Evolutionary conservation across 2,797 vertebrate species (phyloP), one percentile per base, ranked within the genome.

Genomic region (Sebastes nivosus): DNA sequence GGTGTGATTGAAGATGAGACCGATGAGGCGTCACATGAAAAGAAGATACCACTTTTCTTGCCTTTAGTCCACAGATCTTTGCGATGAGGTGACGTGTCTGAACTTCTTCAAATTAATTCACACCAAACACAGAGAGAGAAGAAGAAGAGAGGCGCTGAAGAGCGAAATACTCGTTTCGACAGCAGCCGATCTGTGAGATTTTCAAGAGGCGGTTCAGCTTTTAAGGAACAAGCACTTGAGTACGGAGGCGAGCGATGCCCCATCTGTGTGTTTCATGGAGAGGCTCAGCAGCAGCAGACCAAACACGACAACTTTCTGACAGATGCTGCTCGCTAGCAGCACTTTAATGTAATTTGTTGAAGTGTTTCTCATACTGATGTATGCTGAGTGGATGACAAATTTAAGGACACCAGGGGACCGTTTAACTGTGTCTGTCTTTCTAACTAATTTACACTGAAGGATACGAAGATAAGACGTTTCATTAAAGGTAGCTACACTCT

Each of bases 221-320:
- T 81, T 79, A 72, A 85, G 74, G 66, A 79, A 85, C 38, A 60
- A 61, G 7, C 69, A 75, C 77, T 79, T 71, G 32, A 81, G 77
- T 64, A 77, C 1, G n/a, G 36, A 84, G 64, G 76, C 22, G 46
- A 89, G 72, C 9, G 29, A 71, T 71, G 65, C 60, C 64, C 79
- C 86, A 77, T 87, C 84, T 89, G 83, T 81, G 83, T 81, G 72
- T 81, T 91, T 83, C 75, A 57, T 67, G 22, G 67, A 87, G 77
- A 86, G 77, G 77, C 81, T 86, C 63, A 52, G 78, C 84, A 75
- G 71, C 65, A 61, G 76, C 72, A 78, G 57, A 75, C 59, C 79
- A 82, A 78, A 69, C 79, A 76, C 4, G 1, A 34, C 55, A 80
- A 80, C 79, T 81, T 81, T 75, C 77, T 77, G 78, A 85, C 87